These are phyloP conservation scores for Porites rus DNA, from an alignment of 92 coral and sea anemone genomes.

Conservation along the genomic window DNA sequence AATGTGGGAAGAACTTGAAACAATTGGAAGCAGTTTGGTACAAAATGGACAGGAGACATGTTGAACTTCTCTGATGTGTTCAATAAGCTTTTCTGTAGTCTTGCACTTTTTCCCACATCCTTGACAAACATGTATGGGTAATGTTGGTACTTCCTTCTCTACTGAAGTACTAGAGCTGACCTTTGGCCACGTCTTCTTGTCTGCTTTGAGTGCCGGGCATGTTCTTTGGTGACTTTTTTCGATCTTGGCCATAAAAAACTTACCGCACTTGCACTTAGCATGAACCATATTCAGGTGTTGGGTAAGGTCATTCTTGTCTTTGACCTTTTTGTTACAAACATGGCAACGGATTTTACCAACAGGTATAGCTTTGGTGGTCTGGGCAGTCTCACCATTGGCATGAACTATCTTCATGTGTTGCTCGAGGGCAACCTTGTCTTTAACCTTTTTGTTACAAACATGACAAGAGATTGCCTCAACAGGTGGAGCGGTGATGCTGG, in stretches of 20 bases:
- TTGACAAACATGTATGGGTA: slow-evolving; percentile 3
- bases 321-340: slow-evolving; percentile 33
- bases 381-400: too few relatives aligned
- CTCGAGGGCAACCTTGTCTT: slow-evolving; percentile 47
- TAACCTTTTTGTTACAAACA: slow-evolving; percentile 32
- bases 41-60: slow-evolving; percentile 65
- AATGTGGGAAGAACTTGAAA: slow-evolving; percentile 12
- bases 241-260: slow-evolving; percentile 63
- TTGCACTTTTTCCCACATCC: slow-evolving; percentile 62
- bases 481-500: not conserved
- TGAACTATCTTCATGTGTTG: slow-evolving; percentile 50
- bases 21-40: slow-evolving; percentile 43
- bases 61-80: slow-evolving; percentile 52
- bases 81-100: slow-evolving; percentile 26
- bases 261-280: slow-evolving; percentile 75
- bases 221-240: slow-evolving; percentile 62
- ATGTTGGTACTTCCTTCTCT: not conserved
- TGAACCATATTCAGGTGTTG: slow-evolving; percentile 68
- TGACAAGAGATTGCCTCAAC: not conserved
- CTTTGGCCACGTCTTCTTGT: too few relatives aligned
- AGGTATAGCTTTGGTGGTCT: not conserved
- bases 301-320: slow-evolving; percentile 48
- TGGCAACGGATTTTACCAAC: not conserved
- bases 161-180: not conserved
- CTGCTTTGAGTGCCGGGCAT: slow-evolving; percentile 7